Evolutionary conservation across 2,113 vertebrate genomes (phyloP), one percentile per base, ranked within the genome.

Genomic region (Gobiocypris rarus): DNA sequence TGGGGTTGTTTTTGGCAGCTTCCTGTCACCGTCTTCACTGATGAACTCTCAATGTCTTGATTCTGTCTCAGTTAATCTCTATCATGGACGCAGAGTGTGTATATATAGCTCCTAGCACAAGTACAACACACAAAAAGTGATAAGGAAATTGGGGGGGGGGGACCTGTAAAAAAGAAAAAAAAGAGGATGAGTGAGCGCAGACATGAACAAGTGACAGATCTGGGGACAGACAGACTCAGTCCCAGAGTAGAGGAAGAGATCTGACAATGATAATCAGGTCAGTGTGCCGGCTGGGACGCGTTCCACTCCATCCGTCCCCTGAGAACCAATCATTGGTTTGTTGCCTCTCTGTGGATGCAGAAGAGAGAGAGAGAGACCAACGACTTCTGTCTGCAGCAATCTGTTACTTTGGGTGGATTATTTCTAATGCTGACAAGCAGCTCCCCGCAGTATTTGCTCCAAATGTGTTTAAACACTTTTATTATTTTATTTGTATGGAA

Each of bases 231-330:
- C 65, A 69, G 26, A 63, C 63, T 41, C 17, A 15, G 43, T 71
- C 71, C 71, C 24, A 14, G 28, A 79, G 34, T 43, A n/a, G 41
- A 69, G 38, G 9, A 52, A 2, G 19, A 78, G 54, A 67, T 52
- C 71, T 73, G 86, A 58, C 74, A 75, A 78, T 82, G 78, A 77
- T 82, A 81, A 84, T 87, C 83, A 80, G 86, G 71, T 87, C 86
- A 84, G 83, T 81, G 78, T 59, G 75, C 56, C 77, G 84, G 48
- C 75, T 17, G 75, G 26, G 41, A 34, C 8, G 28, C 41, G 70
- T 67, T 74, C 34, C 78, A 75, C 85, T 75, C 75, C 76, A 83
- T 52, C 75, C 48, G 9, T 86, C 82, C 59, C 76, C 54, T 70
- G 83, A 63, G 85, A 84, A 26, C 86, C 78, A 74, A 81, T 84